Evolutionary conservation across 2,113 vertebrate species (phyloP), one percentile per base, ranked within the genome.

Genomic region (Podocnemis expansa): DNA sequence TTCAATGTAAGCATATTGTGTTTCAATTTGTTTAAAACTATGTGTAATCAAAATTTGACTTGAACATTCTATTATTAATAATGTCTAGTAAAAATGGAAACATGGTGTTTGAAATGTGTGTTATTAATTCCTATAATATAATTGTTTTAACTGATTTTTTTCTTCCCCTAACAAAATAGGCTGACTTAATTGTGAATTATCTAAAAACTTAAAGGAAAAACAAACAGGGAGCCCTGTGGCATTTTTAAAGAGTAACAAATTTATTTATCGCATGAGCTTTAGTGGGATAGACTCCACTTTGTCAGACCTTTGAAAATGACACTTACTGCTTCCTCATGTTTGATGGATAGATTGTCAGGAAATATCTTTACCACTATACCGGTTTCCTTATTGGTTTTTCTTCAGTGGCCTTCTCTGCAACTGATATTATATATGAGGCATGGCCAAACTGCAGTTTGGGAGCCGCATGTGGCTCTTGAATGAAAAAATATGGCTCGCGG

Each of bases 131-230:
- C 1, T 88, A 83, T 95, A 91, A 90, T 83, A 89, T 95, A 92
- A 49, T 81, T 91, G 84, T 88, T 94, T 95, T 82, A 34, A n/a
- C 19, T 76, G 34, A 90, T 70, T 19, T 58, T 60, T 70, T 70
- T 67, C 60, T 78, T 49, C 49, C 88, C 25, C 49, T 94, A 60
- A 12, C 81, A 82, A 84, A 93, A 93, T 89, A 95, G 76, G 54
- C 67, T 96, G 93, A 97, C 95, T 94, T 93, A 67, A 88, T 95
- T 92, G 85, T 90, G 84, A 95, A 58, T 80, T 52, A 1, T 49
- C 29, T 63, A 91, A 83, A 87, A 94, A 95, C 87, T 91, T 93
- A 95, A 0, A 1, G 89, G 95, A 95, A 29, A n/a, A 5, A 87
- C 70, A 5, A 16, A 93, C 76, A 93, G 85, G 43, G 78, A 86